Evolutionary conservation across 2,888 invertebrate species (phyloP).

Genomic region (Nomada flava): DNA sequence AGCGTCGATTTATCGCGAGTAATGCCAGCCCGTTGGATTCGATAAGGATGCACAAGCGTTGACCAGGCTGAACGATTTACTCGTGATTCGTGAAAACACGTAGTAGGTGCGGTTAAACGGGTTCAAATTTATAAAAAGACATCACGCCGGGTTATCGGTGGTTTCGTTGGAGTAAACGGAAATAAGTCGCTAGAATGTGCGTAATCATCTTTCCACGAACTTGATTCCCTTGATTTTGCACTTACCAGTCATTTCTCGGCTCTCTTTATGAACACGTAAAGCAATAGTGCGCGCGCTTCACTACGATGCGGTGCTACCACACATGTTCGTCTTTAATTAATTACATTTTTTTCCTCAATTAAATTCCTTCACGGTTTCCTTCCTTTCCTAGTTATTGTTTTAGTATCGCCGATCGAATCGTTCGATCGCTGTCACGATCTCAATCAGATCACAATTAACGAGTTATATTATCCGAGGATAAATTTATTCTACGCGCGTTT

Average conservation of each 20-base stretch:
- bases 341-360: neutral
- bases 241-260: conserved; percentile 27
- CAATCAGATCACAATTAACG: conserved; percentile 3
- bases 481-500: conserved; percentile 8
- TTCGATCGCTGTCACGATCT: conserved; percentile 9
- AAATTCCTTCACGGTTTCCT: neutral
- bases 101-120: conserved; percentile 20
- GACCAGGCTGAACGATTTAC: conserved; percentile 11
- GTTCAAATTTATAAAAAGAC: conserved; percentile 34
- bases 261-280: conserved; percentile 69
- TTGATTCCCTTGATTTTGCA: conserved; percentile 11
- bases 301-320: conserved; percentile 59
- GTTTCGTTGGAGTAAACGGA: neutral
- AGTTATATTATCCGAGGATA: conserved; percentile 10
- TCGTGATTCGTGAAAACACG: conserved; percentile 15
- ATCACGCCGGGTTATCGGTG: neutral
- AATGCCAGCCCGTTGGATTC: conserved; percentile 6
- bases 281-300: conserved; percentile 68
- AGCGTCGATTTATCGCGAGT: conserved; percentile 16
- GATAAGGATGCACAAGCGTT: conserved; percentile 19
- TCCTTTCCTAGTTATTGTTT: conserved; percentile 18
- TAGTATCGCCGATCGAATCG: conserved; percentile 26
- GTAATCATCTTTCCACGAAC: conserved; percentile 25
- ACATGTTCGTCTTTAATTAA: conserved; percentile 47
- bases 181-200: conserved; percentile 6